Evolutionary conservation across 2,888 invertebrate species (phyloP), one percentile per base, ranked within the genome.

Genomic region (Brachycybe producta): DNA sequence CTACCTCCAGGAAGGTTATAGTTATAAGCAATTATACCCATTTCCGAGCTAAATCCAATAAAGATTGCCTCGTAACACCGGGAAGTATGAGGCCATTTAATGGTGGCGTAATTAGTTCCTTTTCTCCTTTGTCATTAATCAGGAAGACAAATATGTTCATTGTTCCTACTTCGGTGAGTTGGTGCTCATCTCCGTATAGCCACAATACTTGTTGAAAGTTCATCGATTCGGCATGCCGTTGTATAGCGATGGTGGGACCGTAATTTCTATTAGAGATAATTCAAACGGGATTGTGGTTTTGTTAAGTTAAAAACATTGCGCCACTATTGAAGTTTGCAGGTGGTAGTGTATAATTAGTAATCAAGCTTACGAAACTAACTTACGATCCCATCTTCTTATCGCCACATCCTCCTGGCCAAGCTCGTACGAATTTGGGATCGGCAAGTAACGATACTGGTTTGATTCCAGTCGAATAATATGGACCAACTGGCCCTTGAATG

Each of bases 121-220:
- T 81, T 64, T 91, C 94, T 76, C 94, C 95, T 64, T 84, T 72
- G 49, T 88, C 83, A 64, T 95, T 86, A 56, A 82, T 74, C 69
- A 80, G 82, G 61, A 84, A 79, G 65, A 91, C 75, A 66, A 97
- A 95, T 49, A 98, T 79, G 66, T 98, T 98, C 98, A 98, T 98
- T 13, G 95, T 87, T 47, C 98, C 98, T 40, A 88, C 94, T 75
- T 98, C 98, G 0, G 98, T 97, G 24, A 98, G 65, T 65, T 90
- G 79, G 64, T 92, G 82, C 61, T 97, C 82, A 1, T 86, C 81
- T 2, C 95, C 97, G 64, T 84, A 94, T 35, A 98, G 72, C 98
- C 98, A 98, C 49, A 98, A 68, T 7, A 92, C 91, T 71, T 97
- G 97, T 59, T 95, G 90, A 57, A 90, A 78, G 1, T 88, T 90